phyloP scores from a whole-genome alignment of 2,113 vertebrate species.

The Tichodroma muraria region DNA sequence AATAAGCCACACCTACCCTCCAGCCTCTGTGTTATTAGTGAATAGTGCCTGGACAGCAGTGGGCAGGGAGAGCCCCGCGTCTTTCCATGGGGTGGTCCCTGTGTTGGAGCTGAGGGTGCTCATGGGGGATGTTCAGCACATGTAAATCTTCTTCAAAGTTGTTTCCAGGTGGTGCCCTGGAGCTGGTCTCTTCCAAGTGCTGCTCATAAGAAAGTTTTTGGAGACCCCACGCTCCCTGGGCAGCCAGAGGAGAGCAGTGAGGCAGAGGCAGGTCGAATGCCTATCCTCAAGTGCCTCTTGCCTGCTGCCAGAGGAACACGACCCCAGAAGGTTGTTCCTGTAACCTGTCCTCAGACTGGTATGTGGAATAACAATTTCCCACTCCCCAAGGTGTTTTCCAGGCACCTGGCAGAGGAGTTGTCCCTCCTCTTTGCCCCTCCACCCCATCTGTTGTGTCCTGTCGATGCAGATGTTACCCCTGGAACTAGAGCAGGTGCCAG shows the following conservation, averaged over 20 bases:
- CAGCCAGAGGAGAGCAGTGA: background rate
- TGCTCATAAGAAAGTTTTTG: background rate
- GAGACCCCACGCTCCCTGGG: background rate
- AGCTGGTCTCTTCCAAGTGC: background rate
- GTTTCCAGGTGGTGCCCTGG: background rate
- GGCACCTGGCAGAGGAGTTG: background rate
- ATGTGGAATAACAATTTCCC: background rate
- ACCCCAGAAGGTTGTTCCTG: background rate
- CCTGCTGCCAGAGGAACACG: background rate
- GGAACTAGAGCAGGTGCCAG: background rate
- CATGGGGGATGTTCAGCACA: background rate
- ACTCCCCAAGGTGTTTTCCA: background rate
- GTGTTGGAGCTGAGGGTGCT: background rate
- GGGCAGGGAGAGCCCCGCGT: background rate
- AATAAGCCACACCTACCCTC: background rate
- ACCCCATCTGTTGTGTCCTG: background rate
- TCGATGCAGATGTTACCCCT: background rate
- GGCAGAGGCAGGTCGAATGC: background rate
- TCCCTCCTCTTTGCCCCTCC: background rate
- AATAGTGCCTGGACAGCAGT: background rate
- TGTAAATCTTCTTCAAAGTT: background rate
- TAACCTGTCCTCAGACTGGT: background rate
- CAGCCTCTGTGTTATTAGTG: too few species aligned
- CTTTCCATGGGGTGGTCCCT: background rate
- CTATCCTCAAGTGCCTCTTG: background rate